A percentile compares a stretch with the other conserved stretches of the same genome.
These are phyloP conservation scores for Platycercus adscitus DNA, from an alignment of 2,113 vertebrate species.

Conservation along the genomic window DNA sequence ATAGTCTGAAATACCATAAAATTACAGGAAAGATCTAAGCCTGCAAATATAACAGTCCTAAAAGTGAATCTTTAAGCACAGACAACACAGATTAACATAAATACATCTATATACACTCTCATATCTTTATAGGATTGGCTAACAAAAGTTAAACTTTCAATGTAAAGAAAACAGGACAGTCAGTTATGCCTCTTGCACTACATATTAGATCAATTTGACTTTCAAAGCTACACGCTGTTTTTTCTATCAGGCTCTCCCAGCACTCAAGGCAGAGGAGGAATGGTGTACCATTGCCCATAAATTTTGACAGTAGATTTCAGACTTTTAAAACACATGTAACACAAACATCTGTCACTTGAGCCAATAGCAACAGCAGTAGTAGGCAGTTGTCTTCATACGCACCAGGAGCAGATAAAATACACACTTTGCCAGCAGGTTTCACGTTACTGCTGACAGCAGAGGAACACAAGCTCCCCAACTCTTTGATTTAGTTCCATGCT, in stretches of 20 bases:
- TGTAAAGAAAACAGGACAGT: background rate
- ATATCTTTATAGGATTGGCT: background rate
- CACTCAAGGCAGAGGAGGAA: background rate
- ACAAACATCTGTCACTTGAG: background rate
- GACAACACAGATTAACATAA: background rate
- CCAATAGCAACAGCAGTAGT: background rate
- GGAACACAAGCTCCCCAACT: background rate
- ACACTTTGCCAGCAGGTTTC: conserved; percentile 2
- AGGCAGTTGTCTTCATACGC: background rate
- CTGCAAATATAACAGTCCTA: background rate
- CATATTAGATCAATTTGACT: background rate
- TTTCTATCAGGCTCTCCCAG: background rate
- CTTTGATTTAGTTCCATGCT: background rate
- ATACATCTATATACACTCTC: background rate
- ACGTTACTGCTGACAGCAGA: background rate
- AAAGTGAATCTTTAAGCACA: background rate
- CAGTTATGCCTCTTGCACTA: background rate
- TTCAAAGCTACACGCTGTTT: background rate
- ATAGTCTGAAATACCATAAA: background rate
- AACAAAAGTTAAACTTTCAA: background rate
- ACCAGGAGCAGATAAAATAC: conserved; percentile 25
- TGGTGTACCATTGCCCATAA: background rate
- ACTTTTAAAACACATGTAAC: background rate
- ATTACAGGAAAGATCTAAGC: background rate
- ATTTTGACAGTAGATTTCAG: background rate